Evolutionary conservation across 2,113 vertebrate species (phyloP), one percentile per base, ranked within the genome.

Genomic region (Ellobius talpinus): DNA sequence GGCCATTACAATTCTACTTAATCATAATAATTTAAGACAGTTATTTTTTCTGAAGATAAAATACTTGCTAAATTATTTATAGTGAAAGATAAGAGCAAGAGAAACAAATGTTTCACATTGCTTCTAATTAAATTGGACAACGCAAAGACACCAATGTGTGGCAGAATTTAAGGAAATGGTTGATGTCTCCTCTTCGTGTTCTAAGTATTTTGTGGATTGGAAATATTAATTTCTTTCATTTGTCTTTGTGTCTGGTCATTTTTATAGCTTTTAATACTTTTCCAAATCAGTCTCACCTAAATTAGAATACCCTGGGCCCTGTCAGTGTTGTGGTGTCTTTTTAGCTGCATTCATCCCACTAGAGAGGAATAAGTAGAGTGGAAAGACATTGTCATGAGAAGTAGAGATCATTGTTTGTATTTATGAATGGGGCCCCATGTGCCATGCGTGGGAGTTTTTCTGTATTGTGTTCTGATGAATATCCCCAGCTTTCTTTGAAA

Each of bases 191-290:
- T 89, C 94, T 95, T 84, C 65, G 90, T 95, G 95, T 39, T 98
- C 93, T 96, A 87, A 72, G 76, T 77, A 52, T 95, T 93, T 94
- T 90, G 70, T 95, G 3, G 84, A 97, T 96, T 95, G 97, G 91
- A 95, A 94, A 95, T 88, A 97, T 88, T 96, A 42, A 70, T 47
- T 90, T 91, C 26, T 77, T 81, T 52, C 31, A 82, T 89, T 92
- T 91, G 73, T 65, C 77, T 89, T 70, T 81, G 7, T 45, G 87
- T 78, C 24, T 70, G 23, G 13, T 89, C 47, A 66, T 70, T 91
- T 93, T 55, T 77, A 8, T 50, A 85, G 78, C 68, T 14, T 76
- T 68, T 31, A 13, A 3, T 74, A 47, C 52, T 58, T 82, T 92
- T 47, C 52, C 19, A 24, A 61, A 50, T 12, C 39, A 31, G 10